Evolutionary conservation across 2,888 invertebrate genomes (phyloP), one percentile per base, ranked within the genome.

Genomic region (Dyspetes luteomarginatus): DNA sequence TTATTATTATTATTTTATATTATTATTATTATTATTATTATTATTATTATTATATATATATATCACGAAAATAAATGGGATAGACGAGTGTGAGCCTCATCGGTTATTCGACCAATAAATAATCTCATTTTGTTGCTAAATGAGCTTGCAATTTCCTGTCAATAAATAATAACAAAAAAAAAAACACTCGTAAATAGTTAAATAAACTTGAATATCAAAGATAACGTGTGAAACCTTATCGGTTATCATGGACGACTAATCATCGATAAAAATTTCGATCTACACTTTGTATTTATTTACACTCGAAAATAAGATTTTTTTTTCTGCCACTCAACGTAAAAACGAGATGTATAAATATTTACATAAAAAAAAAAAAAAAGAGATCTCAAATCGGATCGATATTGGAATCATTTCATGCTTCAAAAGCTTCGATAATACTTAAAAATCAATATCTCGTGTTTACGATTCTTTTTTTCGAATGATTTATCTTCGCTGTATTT

Each of bases 51-150:
- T 36, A 36, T 12, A 36, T 12, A 36, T 7, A 36, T 36, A 36
- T 36, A 7, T 36, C 12, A 12, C 12, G 36, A 36, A 36, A 36
- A 36, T 7, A 36, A 36, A 36, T 12, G 0, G 36, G 12, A 12
- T 36, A 9, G 36, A 36, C 12, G 12, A 36, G 48, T 15, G 48
- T 2, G 26, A 19, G n/a, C n/a, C n/a, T n/a, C n/a, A 15, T 41
- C 52, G 43, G n/a, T 45, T 69, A 26, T 50, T 69, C 69, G 56
- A 15, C 4, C 28, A 45, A 28, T 58, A 45, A 43, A 69, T 43
- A 62, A 2, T 9, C 4, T 43, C 19, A 19, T n/a, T 36, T 36
- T 24, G 26, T 24, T 56, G 41, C 0, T 12, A 26, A n/a, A 56
- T 19, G 26, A 28, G 56, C 56, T 45, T 28, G 55, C 28, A 24